A percentile compares a stretch with the other conserved stretches of the same genome.
phyloP scores from a whole-genome alignment of 2,113 vertebrate species.

The Diphyllodes magnificus region DNA sequence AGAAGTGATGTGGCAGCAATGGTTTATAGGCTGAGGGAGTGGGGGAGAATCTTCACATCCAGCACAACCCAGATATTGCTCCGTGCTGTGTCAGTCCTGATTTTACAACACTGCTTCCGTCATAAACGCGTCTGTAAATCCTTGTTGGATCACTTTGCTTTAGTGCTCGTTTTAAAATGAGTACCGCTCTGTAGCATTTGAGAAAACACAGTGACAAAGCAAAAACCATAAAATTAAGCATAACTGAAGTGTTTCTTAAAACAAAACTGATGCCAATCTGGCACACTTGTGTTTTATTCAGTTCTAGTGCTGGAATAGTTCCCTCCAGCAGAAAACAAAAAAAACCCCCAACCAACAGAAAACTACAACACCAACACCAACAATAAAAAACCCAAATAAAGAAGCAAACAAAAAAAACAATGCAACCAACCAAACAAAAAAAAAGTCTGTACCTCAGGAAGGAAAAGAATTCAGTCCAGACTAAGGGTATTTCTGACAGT shows the following conservation, averaged over 20 bases:
- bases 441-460: not conserved
- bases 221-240: slow-evolving; percentile 21
- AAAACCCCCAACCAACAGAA: not conserved
- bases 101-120: not conserved
- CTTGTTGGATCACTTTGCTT: not conserved
- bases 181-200: not conserved
- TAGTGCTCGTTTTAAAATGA: not conserved
- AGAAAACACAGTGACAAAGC: slow-evolving; percentile 40
- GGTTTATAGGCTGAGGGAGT: not conserved
- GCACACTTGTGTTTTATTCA: not conserved
- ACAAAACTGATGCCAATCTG: not conserved
- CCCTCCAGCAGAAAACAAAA: not conserved
- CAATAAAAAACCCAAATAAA: not conserved
- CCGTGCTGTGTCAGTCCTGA: not conserved
- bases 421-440: not conserved
- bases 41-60: not conserved
- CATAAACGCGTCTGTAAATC: not conserved
- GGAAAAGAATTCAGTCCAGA: not conserved
- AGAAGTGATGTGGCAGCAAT: not conserved
- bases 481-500: not conserved
- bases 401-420: not conserved
- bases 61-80: not conserved
- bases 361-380: not conserved
- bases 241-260: slow-evolving; percentile 31
- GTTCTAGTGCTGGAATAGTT: not conserved